Evolutionary conservation across 2,888 invertebrate genomes (phyloP).

Genomic region (Spicauda simplicius): DNA sequence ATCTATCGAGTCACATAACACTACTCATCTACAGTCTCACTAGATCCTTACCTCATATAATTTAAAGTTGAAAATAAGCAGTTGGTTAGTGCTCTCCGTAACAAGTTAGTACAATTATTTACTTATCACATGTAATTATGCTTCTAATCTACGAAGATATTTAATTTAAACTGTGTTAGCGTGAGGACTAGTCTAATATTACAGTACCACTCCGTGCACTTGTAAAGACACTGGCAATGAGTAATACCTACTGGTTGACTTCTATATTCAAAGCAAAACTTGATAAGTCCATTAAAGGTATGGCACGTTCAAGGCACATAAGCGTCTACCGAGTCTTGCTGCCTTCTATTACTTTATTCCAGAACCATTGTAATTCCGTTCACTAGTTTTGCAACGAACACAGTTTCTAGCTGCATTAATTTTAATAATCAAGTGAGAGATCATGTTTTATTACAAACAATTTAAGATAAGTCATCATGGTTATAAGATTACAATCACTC

Average conservation of each 20-base stretch:
- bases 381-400: neutral
- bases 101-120: too few species aligned
- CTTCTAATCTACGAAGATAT: too few species aligned
- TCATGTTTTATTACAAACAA: constrained; percentile 6
- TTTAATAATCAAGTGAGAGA: neutral
- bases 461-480: neutral
- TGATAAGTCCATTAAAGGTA: constrained; percentile 4
- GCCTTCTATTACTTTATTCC: neutral
- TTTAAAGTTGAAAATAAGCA: too few species aligned
- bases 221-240: constrained; percentile 3
- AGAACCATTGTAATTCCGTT: neutral
- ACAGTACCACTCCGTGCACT: neutral
- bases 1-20: too few species aligned
- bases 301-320: constrained; percentile 1
- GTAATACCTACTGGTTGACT: constrained; percentile 3
- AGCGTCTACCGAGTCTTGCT: constrained; percentile 1
- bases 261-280: constrained; percentile 4
- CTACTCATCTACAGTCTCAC: too few species aligned
- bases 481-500: neutral
- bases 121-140: too few species aligned
- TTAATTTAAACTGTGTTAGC: too few species aligned
- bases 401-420: neutral
- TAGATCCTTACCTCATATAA: too few species aligned
- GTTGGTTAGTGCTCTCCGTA: too few species aligned
- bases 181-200: too few species aligned